These are phyloP conservation scores for Podargus strigoides DNA, from an alignment of 2,797 vertebrate genomes.

Conservation along the genomic window DNA sequence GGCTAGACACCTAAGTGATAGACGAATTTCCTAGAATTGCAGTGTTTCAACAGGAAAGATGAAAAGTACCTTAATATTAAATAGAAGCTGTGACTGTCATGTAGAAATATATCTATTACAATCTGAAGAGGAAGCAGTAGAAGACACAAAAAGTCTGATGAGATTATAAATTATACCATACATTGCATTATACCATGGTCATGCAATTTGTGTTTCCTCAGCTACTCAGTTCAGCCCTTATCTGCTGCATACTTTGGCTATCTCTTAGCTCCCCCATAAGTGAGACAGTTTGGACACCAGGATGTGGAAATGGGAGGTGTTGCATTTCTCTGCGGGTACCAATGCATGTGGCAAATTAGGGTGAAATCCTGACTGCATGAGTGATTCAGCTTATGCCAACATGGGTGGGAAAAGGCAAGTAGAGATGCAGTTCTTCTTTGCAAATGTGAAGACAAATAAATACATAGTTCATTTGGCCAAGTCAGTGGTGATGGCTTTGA, in stretches of 20 bases:
- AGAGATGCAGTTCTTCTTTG: neutral
- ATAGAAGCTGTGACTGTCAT: neutral
- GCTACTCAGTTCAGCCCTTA: neutral
- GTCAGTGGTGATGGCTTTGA: neutral
- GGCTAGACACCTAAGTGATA: neutral
- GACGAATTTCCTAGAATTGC: neutral
- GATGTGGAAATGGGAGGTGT: neutral
- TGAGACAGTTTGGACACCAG: neutral
- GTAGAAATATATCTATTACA: neutral
- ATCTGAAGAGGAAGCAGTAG: slow-evolving; percentile 3
- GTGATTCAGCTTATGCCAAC: neutral
- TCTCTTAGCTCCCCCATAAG: neutral
- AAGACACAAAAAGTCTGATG: neutral
- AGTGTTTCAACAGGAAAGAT: neutral
- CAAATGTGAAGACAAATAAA: neutral
- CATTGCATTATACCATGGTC: neutral
- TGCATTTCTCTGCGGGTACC: neutral
- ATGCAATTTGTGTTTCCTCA: neutral
- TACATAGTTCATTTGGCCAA: neutral
- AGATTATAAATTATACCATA: slow-evolving; percentile 1
- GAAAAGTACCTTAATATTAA: neutral
- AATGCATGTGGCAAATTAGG: neutral
- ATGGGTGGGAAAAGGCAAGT: neutral
- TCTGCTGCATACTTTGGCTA: neutral
- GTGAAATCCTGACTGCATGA: neutral